Base-by-base conservation (phyloP, 2,797 vertebrate genomes). In the Momotus momota region DNA sequence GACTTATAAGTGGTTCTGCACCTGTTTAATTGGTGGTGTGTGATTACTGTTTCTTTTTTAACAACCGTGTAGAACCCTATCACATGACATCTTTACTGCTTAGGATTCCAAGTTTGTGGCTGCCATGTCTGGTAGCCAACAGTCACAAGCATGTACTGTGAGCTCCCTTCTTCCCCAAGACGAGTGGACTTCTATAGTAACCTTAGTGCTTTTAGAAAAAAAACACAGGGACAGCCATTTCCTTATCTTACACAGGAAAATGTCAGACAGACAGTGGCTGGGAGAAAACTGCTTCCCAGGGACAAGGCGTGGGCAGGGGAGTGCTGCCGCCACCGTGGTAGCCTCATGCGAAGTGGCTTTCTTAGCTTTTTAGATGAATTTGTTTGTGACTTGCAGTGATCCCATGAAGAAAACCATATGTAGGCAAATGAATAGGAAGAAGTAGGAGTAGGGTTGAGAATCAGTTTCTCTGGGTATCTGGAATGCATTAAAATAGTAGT, bases 131-230 rank as follows among this genome's bases (percentile, higher is more conserved):
- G 23, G 11, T 35, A 43, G 73, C 31, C 38, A 65, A 0, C 29
- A 43, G 5, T 72, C 21, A 1, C 3, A 17, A 65, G 9, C 1
- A 0, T 14, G 16, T 51, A 14, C 25, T 58, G 8, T 2, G 29
- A 58, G 25, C 62, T 79, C 23, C 12, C 15, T 78, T 57, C 26
- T 52, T 13, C 26, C 55, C 8, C 5, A 3, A 13, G n/a, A 55
- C 14, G 23, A 29, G 1, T 31, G 7, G 6, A 4, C 12, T 45
- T 58, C 2, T 4, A 1, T 38, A 12, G 11, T 55, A 74, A 27
- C 13, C 5, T 69, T 6, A 4, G 35, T 15, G 4, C 41, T 66
- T 64, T 7, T 6, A 25, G 58, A 14, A 60, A 55, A 55, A 6
- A 11, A 54, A 19, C 33, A 6, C 18, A 35, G 31, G 38, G 46